Evolutionary conservation across 2,113 vertebrate species (phyloP).

Genomic region (Psilopogon haemacephalus): DNA sequence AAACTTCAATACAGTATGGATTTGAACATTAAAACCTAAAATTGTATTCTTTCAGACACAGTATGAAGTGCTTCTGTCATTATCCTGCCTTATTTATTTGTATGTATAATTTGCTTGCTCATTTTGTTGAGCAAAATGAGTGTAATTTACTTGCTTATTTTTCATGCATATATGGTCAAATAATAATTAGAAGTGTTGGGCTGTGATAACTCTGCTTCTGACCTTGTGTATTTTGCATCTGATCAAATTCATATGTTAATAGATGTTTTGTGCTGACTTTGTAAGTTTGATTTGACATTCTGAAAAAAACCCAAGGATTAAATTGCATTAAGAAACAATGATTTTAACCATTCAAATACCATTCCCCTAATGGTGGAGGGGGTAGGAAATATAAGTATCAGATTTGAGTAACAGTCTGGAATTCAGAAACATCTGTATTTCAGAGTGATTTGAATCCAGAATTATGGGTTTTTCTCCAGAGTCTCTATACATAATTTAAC

Average conservation of each 20-base stretch:
- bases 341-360: neutral
- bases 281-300: neutral
- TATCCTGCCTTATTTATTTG: neutral
- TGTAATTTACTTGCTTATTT: neutral
- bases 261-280: neutral
- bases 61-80: neutral
- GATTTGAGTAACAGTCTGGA: neutral
- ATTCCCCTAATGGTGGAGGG: no score
- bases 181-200: neutral
- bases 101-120: neutral
- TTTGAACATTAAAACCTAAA: neutral
- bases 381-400: no score
- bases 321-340: neutral
- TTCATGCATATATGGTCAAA: neutral
- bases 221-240: neutral
- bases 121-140: neutral
- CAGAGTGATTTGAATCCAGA: neutral
- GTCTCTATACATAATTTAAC: neutral
- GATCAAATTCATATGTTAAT: neutral
- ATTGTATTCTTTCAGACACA: neutral
- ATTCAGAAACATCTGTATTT: neutral
- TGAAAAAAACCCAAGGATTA: neutral
- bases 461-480: neutral
- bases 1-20: neutral
- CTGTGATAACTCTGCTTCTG: neutral